These are phyloP conservation scores for Catharus ustulatus DNA, from an alignment of 2,797 vertebrate species.

Conservation along the genomic window DNA sequence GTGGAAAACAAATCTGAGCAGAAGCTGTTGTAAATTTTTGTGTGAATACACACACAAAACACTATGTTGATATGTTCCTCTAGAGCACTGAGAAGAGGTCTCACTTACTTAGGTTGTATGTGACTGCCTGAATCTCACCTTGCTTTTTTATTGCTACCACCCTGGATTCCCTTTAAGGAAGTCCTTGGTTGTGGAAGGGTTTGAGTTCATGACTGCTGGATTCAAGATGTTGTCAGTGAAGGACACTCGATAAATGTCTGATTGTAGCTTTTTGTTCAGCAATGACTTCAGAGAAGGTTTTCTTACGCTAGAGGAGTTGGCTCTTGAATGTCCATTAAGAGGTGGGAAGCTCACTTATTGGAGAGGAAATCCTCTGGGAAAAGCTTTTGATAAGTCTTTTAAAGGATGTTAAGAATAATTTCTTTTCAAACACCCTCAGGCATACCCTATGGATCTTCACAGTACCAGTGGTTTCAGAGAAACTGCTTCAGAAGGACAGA, in stretches of 20 bases:
- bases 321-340: background rate
- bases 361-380: background rate
- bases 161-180: background rate
- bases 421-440: background rate
- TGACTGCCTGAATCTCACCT: background rate
- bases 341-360: background rate
- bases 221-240: background rate
- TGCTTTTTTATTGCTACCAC: background rate
- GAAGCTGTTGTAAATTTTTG: constrained; percentile 56
- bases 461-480: background rate
- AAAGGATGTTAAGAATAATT: background rate
- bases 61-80: constrained; percentile 14
- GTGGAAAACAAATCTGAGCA: constrained; percentile 54
- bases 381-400: background rate
- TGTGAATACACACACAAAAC: constrained; percentile 44
- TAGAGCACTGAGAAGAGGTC: background rate
- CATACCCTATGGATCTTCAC: background rate
- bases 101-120: background rate
- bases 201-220: background rate
- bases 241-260: background rate
- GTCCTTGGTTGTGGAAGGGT: background rate
- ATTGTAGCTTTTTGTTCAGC: background rate
- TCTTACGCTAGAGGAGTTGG: background rate
- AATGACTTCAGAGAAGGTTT: background rate
- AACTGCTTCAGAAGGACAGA: background rate